Percentiles rank a stretch among this genome's conserved stretches.
phyloP scores from a whole-genome alignment of 2,797 vertebrate species.

The Pseudochirops cupreus region DNA sequence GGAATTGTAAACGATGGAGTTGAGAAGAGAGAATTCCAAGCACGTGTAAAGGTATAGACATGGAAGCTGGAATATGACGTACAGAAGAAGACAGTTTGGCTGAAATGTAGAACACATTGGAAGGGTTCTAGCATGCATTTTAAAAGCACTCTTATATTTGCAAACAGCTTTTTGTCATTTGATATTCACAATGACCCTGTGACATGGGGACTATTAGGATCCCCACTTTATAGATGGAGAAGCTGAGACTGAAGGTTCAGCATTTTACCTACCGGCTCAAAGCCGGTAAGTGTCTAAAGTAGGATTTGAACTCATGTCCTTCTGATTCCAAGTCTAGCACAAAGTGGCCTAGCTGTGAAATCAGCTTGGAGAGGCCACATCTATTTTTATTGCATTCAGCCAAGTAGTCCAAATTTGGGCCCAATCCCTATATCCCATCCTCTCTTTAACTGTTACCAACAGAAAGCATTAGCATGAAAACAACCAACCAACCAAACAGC shows the following conservation, averaged over 20 bases:
- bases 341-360: neutral
- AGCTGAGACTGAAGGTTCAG: neutral
- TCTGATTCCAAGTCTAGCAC: neutral
- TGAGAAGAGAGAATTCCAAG: neutral
- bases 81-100: neutral
- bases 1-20: neutral
- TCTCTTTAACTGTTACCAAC: constrained; percentile 8
- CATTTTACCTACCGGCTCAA: neutral
- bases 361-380: neutral
- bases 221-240: neutral
- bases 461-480: neutral
- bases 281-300: neutral
- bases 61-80: neutral
- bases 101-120: neutral
- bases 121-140: neutral
- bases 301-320: neutral
- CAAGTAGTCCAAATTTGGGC: neutral
- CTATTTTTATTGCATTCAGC: neutral
- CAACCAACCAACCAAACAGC: neutral
- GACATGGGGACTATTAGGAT: neutral
- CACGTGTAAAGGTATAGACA: neutral
- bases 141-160: neutral
- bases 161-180: neutral
- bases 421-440: neutral
- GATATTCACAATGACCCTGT: neutral